phyloP scores from a whole-genome alignment of 2,797 vertebrate species.

The Perodicticus potto region DNA sequence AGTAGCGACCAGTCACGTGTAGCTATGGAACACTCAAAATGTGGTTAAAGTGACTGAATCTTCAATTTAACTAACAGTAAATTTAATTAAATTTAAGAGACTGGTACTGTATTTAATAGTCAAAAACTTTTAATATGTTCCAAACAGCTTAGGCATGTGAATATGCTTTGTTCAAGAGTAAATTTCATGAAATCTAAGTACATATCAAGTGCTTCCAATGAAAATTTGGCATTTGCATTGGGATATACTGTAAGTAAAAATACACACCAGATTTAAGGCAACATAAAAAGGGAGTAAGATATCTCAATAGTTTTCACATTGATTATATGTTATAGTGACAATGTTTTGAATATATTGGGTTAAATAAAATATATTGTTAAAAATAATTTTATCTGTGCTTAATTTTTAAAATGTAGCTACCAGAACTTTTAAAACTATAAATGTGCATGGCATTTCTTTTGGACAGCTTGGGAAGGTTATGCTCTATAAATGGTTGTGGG shows the following conservation, averaged over 20 bases:
- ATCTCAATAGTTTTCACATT: background rate
- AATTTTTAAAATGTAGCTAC: background rate
- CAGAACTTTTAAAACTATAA: background rate
- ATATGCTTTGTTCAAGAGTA: background rate
- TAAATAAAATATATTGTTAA: constrained; percentile 26
- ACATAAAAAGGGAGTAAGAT: constrained; percentile 30
- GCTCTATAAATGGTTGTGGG: background rate
- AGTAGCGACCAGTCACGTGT: background rate
- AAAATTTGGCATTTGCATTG: constrained; percentile 31
- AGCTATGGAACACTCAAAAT: background rate
- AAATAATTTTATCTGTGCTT: constrained; percentile 12
- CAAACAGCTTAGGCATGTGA: constrained; percentile 17
- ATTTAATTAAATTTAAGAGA: constrained; percentile 49
- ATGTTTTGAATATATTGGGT: constrained; percentile 10
- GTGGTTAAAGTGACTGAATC: background rate
- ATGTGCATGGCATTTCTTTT: background rate
- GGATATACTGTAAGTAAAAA: background rate
- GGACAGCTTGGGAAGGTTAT: background rate
- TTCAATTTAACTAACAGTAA: background rate
- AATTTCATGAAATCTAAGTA: constrained; percentile 35
- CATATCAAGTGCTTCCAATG: background rate
- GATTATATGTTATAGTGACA: constrained; percentile 19
- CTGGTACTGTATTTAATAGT: background rate
- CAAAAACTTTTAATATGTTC: constrained; percentile 14
- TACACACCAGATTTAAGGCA: background rate